These are phyloP conservation scores for Ommatoiulus sabulosus DNA, from an alignment of 2,888 invertebrate genomes.

Conservation along the genomic window DNA sequence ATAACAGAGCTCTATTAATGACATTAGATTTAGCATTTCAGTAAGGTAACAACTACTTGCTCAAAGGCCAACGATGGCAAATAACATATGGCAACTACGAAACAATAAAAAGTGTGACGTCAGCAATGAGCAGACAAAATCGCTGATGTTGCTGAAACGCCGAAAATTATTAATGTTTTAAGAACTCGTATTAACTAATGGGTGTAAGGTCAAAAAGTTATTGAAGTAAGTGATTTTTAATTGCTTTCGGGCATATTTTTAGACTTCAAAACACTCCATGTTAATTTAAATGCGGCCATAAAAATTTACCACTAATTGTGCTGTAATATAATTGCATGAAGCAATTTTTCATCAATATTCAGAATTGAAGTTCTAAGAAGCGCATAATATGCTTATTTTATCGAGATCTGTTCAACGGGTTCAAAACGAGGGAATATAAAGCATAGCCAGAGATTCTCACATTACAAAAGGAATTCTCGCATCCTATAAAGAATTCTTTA, in stretches of 20 bases:
- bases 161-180: conserved; percentile 12
- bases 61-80: not conserved
- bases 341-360: no score
- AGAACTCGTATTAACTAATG: conserved; percentile 16
- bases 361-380: no score
- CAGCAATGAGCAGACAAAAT: conserved; percentile 24
- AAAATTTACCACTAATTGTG: not conserved
- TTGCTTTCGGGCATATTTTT: conserved; percentile 18
- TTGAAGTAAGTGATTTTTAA: conserved; percentile 40
- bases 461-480: no score
- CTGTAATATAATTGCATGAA: no score
- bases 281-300: not conserved
- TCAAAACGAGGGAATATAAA: no score
- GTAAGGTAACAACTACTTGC: not conserved
- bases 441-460: no score
- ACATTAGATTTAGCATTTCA: not conserved
- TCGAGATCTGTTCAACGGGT: no score
- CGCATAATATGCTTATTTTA: no score
- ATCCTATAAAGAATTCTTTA: no score
- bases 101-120: conserved; percentile 25
- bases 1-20: conserved; percentile 16
- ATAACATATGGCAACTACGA: not conserved
- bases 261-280: not conserved
- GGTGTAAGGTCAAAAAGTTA: conserved; percentile 36
- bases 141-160: conserved; percentile 10